phyloP scores from a whole-genome alignment of 2,888 invertebrate species.

The Napeogenes inachia region DNA sequence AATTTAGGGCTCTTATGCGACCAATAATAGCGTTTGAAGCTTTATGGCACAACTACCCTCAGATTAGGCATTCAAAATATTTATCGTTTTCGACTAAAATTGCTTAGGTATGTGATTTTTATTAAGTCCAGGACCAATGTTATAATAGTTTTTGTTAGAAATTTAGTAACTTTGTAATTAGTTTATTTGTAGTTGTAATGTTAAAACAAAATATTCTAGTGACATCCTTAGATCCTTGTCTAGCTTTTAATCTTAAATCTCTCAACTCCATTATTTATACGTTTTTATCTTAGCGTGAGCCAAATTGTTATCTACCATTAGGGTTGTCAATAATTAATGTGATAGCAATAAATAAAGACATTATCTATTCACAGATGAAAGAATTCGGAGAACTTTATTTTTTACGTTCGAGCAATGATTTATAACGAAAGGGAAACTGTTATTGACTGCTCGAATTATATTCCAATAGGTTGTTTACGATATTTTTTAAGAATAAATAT shows the following conservation, averaged over 20 bases:
- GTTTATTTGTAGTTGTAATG: no score
- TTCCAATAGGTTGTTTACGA: conserved; percentile 2
- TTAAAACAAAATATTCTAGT: conserved; percentile 1
- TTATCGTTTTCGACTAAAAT: neutral
- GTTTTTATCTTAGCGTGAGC: conserved; percentile 44
- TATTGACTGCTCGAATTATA: neutral
- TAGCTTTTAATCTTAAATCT: conserved; percentile 25
- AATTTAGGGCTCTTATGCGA: conserved; percentile 62
- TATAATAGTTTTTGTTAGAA: no score
- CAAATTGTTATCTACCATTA: conserved; percentile 33
- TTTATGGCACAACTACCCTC: neutral
- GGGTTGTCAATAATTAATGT: conserved; percentile 24
- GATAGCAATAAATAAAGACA: conserved; percentile 11
- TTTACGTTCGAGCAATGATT: conserved; percentile 2
- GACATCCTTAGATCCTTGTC: conserved; percentile 16
- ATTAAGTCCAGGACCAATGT: no score
- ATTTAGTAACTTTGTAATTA: no score
- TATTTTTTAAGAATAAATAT: neutral
- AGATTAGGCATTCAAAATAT: no score
- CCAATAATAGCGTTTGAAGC: conserved; percentile 17
- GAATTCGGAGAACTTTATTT: conserved; percentile 11
- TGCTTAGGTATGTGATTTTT: no score
- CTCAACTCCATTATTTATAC: conserved; percentile 58
- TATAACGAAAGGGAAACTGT: conserved; percentile 2
- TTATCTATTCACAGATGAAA: conserved; percentile 18